A percentile compares a stretch with the other conserved stretches of the same genome.
These are phyloP conservation scores for Xestia rhomboidea DNA, from an alignment of 2,888 invertebrate species.

Conservation along the genomic window DNA sequence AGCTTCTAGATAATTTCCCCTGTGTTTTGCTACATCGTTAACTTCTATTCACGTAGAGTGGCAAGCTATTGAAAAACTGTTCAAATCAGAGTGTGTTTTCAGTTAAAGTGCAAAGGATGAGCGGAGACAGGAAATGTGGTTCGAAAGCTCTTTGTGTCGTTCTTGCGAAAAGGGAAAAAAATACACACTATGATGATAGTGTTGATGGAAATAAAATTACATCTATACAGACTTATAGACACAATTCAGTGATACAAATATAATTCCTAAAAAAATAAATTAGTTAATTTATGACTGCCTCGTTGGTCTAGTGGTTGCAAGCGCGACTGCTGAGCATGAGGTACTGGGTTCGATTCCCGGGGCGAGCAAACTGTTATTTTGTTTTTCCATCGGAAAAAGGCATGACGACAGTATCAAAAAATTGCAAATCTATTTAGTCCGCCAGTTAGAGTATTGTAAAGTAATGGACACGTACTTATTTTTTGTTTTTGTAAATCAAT, in stretches of 20 bases:
- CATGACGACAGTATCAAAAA: no score
- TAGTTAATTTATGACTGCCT: no score
- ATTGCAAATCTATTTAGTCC: no score
- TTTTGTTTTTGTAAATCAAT: no score
- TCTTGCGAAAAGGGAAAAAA: constrained; percentile 15
- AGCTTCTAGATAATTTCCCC: constrained; percentile 81
- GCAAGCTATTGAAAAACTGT: constrained; percentile 66
- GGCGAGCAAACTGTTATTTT: no score
- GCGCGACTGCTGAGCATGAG: no score
- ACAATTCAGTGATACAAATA: neutral
- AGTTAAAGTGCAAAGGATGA: constrained; percentile 27
- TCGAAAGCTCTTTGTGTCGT: constrained; percentile 17
- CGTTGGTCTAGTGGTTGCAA: no score
- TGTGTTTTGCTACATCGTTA: constrained; percentile 84
- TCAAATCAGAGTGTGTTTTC: constrained; percentile 47
- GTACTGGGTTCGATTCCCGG: no score
- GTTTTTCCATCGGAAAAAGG: no score
- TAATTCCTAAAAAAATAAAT: neutral
- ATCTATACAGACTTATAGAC: neutral
- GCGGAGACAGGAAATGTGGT: constrained; percentile 14
- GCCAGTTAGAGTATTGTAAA: no score
- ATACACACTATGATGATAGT: neutral
- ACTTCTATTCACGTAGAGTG: constrained; percentile 82
- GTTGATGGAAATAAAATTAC: neutral
- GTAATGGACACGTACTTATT: no score